Base-by-base conservation (phyloP, 2,113 vertebrate genomes). In the Noctilio leporinus region DNA sequence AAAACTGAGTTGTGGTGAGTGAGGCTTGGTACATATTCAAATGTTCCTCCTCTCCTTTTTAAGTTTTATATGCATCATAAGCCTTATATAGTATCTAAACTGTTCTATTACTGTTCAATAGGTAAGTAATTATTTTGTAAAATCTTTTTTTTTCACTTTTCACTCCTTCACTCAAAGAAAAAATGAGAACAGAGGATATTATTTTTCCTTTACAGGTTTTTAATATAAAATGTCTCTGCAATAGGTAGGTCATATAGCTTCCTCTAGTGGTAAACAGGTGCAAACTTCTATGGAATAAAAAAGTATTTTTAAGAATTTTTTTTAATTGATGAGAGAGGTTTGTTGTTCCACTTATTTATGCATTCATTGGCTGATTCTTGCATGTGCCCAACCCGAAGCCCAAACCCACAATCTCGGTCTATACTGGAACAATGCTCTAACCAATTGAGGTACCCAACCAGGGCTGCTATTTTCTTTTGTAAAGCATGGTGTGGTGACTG, bases 261-360 rank as follows among this genome's bases (percentile, higher is more conserved):
- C 53, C 88, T 89, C 87, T 92, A 28, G 72, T 97, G 84, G 93
- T 82, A 45, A 95, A 85, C 19, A 91, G 45, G 47, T 67, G 15
- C 28, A 92, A 89, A 26, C 26, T 38, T 83, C 67, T 67, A 22
- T 2, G 4, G 3, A 47, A 83, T 3, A 55, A 35, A 81, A 15
- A 19, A 4, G 14, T 49, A 11, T 53, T 53, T 65, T 65, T 17
- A n/a, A 65, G 28, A 62, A 30, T 26, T 26, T 59, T 59, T 57
- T 26, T 59, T 28, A 55, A 59, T 30, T 62, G 59, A 62, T 62
- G 51, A 11, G 47, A 62, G 59, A 62, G 28, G 15, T 62, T 62
- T 62, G 59, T 30, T 62, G 28, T 62, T 30, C 28, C 59, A 30
- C 28, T 62, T 62, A 62, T 15, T 62, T 30, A 62, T 62, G 59